Evolutionary conservation across 2,888 invertebrate genomes (phyloP).

Genomic region (Atrina japonica): DNA sequence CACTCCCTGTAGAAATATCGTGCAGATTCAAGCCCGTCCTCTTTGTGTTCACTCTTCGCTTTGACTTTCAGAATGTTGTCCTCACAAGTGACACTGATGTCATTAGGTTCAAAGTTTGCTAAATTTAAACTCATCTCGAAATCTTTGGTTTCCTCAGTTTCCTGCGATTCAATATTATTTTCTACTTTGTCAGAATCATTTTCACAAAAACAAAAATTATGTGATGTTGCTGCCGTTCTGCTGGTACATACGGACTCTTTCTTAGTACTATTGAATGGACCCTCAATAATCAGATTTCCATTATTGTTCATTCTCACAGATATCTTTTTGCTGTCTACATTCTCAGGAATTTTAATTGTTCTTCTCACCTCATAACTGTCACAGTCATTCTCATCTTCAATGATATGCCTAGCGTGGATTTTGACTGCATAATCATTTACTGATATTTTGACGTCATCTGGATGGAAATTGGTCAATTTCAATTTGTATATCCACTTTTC

Average conservation of each 20-base stretch:
- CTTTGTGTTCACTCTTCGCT: constrained; percentile 4
- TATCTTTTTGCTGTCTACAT: constrained; percentile 2
- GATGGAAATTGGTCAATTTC: not conserved
- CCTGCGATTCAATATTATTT: not conserved
- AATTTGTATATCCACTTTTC: constrained; percentile 16
- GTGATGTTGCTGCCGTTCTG: too few species aligned
- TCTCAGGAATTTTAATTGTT: not conserved
- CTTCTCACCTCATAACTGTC: too few species aligned
- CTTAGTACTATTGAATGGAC: not conserved
- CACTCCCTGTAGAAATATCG: constrained; percentile 8
- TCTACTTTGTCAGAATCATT: too few species aligned
- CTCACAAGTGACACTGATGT: constrained; percentile 16
- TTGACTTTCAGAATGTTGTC: constrained; percentile 7
- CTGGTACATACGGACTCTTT: not conserved
- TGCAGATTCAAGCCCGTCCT: constrained; percentile 4
- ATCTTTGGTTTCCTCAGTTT: not conserved
- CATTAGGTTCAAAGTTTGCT: constrained; percentile 7
- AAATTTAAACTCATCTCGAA: constrained; percentile 9
- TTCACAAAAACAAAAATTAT: too few species aligned
- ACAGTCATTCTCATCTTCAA: too few species aligned
- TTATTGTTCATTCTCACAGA: constrained; percentile 3
- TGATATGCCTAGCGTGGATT: constrained; percentile 3
- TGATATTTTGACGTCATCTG: constrained; percentile 13
- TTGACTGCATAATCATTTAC: not conserved
- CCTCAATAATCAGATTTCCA: constrained; percentile 1